Evolutionary conservation across 2,113 vertebrate genomes (phyloP), one percentile per base, ranked within the genome.

Genomic region (Pollimyrus isidori): DNA sequence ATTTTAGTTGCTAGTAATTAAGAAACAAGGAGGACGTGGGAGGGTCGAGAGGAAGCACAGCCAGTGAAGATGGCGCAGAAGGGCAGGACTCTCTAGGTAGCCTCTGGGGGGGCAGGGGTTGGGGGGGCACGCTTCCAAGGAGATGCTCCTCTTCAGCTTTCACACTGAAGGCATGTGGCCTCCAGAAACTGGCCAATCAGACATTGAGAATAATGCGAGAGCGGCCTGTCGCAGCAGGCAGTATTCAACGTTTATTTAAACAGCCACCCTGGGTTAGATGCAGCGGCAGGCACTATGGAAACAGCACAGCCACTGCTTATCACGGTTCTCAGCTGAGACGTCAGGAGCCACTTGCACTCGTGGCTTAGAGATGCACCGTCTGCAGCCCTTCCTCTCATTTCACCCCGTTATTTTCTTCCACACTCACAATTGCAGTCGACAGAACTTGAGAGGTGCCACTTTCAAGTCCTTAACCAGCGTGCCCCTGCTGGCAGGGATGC

Each of bases 1-100:
- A 95, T 93, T 94, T 94, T 93, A 93, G 92, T 94, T 94, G 93
- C 91, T 91, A 91, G 93, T 96, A 94, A 95, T 95, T 96, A 95
- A 94, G 95, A 92, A 94, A 95, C 93, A 93, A 92, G 87, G 91
- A 93, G 90, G 92, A 92, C 93, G 95, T 93, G 92, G 92, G 91
- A 92, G 93, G 91, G 88, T 87, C 42, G 52, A 86, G 48, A 93
- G 92, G 91, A 87, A 48, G 86, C 50, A 92, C 91, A 90, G 91
- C 90, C 91, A 90, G 94, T 93, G 92, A 94, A 92, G 91, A 95
- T 91, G 90, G 90, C 93, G 91, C 93, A 92, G 39, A 92, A 94
- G 94, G 93, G 94, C 93, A 93, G 93, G 93, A 93, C 92, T 92
- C 93, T 94, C 91, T 88, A 89, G 90, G 35, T 90, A 91, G 92